Percentiles rank a stretch among this genome's conserved stretches.
Conservation (phyloP, 2,797 vertebrate species). For the Urosaurus nigricauda region DNA sequence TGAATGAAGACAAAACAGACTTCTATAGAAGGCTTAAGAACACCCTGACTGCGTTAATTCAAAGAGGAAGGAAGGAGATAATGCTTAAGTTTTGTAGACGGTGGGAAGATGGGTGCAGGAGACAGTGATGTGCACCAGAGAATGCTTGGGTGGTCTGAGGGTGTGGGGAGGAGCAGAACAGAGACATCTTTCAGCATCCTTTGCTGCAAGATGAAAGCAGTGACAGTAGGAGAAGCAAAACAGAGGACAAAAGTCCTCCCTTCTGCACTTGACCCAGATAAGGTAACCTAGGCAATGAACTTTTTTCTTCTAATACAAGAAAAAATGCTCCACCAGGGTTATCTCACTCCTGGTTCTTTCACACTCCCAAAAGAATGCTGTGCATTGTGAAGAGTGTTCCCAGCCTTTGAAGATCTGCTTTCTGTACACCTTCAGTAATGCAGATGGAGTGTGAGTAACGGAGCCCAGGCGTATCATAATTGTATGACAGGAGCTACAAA, state of each 20-base stretch:
- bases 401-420: slow-evolving; percentile 40
- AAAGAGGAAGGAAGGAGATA: slow-evolving; percentile 9
- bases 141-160: slow-evolving; percentile 23
- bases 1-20: slow-evolving; percentile 11
- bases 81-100: not conserved
- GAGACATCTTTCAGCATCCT: slow-evolving; percentile 1
- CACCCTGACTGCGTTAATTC: not conserved
- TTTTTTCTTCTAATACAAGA: slow-evolving; percentile 49
- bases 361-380: slow-evolving; percentile 35
- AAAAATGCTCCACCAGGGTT: slow-evolving; percentile 13
- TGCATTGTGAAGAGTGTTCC: slow-evolving; percentile 11
- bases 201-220: slow-evolving; percentile 43
- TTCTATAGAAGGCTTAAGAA: not conserved
- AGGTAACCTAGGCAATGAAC: slow-evolving; percentile 45
- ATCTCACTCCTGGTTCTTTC: not conserved
- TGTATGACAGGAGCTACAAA: slow-evolving; percentile 41
- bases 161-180: slow-evolving; percentile 2
- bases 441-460: slow-evolving; percentile 60
- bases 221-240: slow-evolving; percentile 40
- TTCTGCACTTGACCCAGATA: slow-evolving; percentile 20
- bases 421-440: slow-evolving; percentile 42
- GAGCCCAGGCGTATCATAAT: slow-evolving; percentile 53
- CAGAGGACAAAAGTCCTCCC: slow-evolving; percentile 24
- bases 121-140: not conserved
- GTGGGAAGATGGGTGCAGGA: slow-evolving; percentile 14